Evolutionary conservation across 2,797 vertebrate genomes (phyloP), one percentile per base, ranked within the genome.

Genomic region (Lutjanus argentimaculatus): DNA sequence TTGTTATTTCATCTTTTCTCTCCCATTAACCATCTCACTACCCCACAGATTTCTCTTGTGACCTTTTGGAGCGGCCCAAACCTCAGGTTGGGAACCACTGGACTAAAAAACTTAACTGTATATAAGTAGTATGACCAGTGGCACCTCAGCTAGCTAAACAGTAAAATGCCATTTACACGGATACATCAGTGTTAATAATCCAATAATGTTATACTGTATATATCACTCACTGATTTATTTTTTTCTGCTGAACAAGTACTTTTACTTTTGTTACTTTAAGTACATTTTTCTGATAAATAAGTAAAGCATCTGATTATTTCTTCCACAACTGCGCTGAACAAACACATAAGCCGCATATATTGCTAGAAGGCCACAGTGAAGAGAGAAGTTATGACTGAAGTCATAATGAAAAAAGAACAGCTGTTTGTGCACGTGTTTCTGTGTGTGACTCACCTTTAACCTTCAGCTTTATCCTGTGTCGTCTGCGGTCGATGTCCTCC

Each of bases 381-480:
- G 7, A 49, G 8, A 59, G 3, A 55, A 30, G 8, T 21, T 2
- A 67, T 3, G 11, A 19, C 7, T 55, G 36, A 1, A 45, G 40
- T 66, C 40, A 40, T 45, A 10, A 63, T 36, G 25, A 22, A 61
- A 45, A 12, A 48, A 9, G 4, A 8, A 40, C 6, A 66, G 21
- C 30, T 48, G 30, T 67, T 45, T 17, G 11, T 48, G 22, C 68
- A 11, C 51, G 15, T 46, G 40, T 19, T 22, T 45, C 4, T 58
- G 3, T 58, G 8, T 45, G 45, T n/a, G 36, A 90, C 79, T 62
- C 70, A 98, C 98, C 97, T 96, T 93, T 86, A 62, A 93, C 93
- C 89, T 95, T 97, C 45, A 89, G 78, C 71, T 91, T 94, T 4
- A 95, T 72, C 79, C 96, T 94, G 67, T 84, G 51, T 0, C 94